Base-by-base conservation (phyloP, 2,888 invertebrate species). In the Megastigmus dorsalis region DNA sequence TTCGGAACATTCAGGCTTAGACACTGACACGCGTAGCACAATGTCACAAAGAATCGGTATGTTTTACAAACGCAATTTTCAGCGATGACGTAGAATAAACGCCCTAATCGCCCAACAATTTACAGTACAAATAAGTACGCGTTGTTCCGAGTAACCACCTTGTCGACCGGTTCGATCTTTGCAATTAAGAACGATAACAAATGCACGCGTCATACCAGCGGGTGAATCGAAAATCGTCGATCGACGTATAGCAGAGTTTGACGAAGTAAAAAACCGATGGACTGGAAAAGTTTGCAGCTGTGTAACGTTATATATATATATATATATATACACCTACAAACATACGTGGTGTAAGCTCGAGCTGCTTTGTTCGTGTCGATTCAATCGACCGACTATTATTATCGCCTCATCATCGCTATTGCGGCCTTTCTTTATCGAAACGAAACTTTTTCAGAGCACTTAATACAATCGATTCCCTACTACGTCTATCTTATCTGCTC, bases 331-430 rank as follows among this genome's bases (percentile, higher is more conserved):
- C n/a, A n/a, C n/a, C n/a, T n/a, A n/a, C n/a, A n/a, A n/a, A n/a
- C n/a, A 57, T 36, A n/a, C 20, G 54, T 15, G n/a, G n/a, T n/a
- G n/a, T n/a, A n/a, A n/a, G 63, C 45, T 3, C 36, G 15, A 18
- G 33, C 45, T 57, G 18, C 55, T 69, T 69, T 69, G 60, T 52
- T 52, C 59, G 50, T 3, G 50, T 41, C 18, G 41, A 52, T 52
- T 69, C 50, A 60, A 69, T 69, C 68, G 60, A 69, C 20, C 50
- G 59, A 38, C 30, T 48, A 59, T 52, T 60, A 69, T 60, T 69
- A 69, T 52, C 60, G 68, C 68, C 60, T 52, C 48, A 69, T 69
- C 68, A 69, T 60, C n/a, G n/a, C 68, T 60, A 26, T 52, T 18
- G 5, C 38, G 6, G n/a, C n/a, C 33, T 52, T 52, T 41, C 52